These are phyloP conservation scores for Callinectes sapidus DNA, from an alignment of 2,888 invertebrate species.

Conservation along the genomic window DNA sequence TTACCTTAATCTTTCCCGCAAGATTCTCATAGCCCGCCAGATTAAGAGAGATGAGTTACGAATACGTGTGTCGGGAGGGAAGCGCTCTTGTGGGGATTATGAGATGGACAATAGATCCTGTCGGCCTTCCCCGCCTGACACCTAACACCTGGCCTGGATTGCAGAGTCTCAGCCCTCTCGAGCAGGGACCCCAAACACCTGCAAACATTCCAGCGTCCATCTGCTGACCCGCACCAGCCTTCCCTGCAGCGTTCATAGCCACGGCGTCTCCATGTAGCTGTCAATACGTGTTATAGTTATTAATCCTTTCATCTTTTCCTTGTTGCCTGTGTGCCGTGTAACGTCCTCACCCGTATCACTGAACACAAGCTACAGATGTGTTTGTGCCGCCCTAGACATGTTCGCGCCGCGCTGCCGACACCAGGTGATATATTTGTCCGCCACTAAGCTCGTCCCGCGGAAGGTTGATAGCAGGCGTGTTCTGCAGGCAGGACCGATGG, in stretches of 20 bases:
- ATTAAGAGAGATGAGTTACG: constrained; percentile 9
- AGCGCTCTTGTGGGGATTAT: constrained; percentile 4
- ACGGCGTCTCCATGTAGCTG: neutral
- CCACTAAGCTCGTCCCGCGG: neutral
- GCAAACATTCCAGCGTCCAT: neutral
- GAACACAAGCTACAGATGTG: neutral
- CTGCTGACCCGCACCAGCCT: neutral
- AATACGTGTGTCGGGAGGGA: constrained; percentile 19
- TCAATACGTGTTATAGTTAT: constrained; percentile 25
- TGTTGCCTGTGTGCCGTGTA: neutral
- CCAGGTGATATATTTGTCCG: neutral
- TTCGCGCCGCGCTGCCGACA: neutral
- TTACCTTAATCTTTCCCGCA: constrained; percentile 24
- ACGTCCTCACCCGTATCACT: neutral
- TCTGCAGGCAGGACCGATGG: neutral
- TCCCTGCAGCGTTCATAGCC: neutral
- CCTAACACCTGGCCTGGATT: constrained; percentile 27
- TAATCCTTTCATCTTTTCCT: neutral
- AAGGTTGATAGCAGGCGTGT: neutral
- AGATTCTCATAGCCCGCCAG: constrained; percentile 24
- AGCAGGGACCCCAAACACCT: constrained; percentile 20
- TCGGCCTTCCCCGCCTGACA: constrained; percentile 8
- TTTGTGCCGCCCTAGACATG: neutral
- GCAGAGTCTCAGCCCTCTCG: constrained; percentile 4
- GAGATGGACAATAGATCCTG: constrained; percentile 19